A percentile compares a stretch with the other conserved stretches of the same genome.
These are phyloP conservation scores for Tribolium castaneum DNA, from an alignment of 1,140 invertebrate genomes.

Conservation along the genomic window DNA sequence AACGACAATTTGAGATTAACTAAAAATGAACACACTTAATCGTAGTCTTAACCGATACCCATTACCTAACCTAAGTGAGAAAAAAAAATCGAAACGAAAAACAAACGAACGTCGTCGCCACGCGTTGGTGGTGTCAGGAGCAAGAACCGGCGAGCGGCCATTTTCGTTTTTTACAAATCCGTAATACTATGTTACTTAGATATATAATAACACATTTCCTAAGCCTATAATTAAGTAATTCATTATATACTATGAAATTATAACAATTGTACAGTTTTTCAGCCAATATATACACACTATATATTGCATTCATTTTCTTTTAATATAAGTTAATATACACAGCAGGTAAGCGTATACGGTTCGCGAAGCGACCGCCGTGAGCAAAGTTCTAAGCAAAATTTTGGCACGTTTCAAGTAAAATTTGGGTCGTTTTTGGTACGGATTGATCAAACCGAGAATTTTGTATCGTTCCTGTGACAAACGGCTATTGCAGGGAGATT, in stretches of 20 bases:
- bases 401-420: conserved; percentile 58
- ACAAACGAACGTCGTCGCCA: not conserved
- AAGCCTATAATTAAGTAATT: conserved; percentile 51
- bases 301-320: conserved; percentile 60
- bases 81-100: not conserved
- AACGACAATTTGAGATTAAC: conserved; percentile 18
- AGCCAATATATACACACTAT: conserved; percentile 61
- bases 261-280: conserved; percentile 63
- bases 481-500: conserved; percentile 35
- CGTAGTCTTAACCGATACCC: conserved; percentile 30
- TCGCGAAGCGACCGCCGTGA: conserved; percentile 54
- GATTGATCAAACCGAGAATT: conserved; percentile 1
- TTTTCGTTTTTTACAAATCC: conserved; percentile 44
- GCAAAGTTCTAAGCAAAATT: conserved; percentile 62
- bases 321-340: conserved; percentile 61
- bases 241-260: conserved; percentile 63
- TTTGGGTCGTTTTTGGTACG: conserved; percentile 27
- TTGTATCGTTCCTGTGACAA: conserved; percentile 10
- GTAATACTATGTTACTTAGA: conserved; percentile 50
- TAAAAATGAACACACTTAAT: conserved; percentile 32
- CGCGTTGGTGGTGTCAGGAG: not conserved
- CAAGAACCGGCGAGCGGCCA: not conserved
- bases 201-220: conserved; percentile 57
- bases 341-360: conserved; percentile 62
- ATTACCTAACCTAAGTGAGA: conserved; percentile 16